Evolutionary conservation across 2,888 invertebrate species (phyloP), one percentile per base, ranked within the genome.

Genomic region (Luffia ferchaultella): DNA sequence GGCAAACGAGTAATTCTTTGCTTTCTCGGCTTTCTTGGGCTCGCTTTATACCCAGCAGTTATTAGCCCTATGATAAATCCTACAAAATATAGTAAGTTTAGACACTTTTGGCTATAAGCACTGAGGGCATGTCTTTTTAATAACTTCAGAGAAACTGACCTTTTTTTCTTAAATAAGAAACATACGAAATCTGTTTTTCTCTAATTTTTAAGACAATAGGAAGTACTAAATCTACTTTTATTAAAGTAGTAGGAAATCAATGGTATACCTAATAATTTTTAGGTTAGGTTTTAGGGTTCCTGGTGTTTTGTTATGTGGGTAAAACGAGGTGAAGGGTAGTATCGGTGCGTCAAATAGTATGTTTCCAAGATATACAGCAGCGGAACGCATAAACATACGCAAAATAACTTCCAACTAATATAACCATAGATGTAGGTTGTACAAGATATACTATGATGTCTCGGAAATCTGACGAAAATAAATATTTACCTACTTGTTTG

Each of bases 61-160:
- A 77, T 91, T 53, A 73, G 79, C 46, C 91, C 91, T 2, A 87
- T 89, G 85, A 67, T 88, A 2, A 83, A 90, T 68, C 68, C 87
- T 53, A 85, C 87, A 0, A 72, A 86, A 55, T 91, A 89, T 61
- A 88, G 90, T 90, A 79, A 82, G 87, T 63, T 19, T 30, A 48
- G 49, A 19, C 50, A 7, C 51, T 45, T 45, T 20, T 43, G 47
- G 16, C 16, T 43, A 43, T 9, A 7, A 7, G 12, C 12, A 40
- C 7, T 12, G 40, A 9, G 7, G 12, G 9, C 40, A 12, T 7
- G 40, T 40, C 40, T 43, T 7, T 7, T 30, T 7, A 49, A 7
- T 68, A 42, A 20, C 45, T 42, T 51, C 45, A 16, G 3, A 15
- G 42, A 40, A 45, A 20, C 42, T 16, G 46, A 20, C 41, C 19